Percentiles rank a stretch among this genome's conserved stretches.
Evolutionary conservation across 2,113 vertebrate species (phyloP).

Genomic region (Percina caprodes): DNA sequence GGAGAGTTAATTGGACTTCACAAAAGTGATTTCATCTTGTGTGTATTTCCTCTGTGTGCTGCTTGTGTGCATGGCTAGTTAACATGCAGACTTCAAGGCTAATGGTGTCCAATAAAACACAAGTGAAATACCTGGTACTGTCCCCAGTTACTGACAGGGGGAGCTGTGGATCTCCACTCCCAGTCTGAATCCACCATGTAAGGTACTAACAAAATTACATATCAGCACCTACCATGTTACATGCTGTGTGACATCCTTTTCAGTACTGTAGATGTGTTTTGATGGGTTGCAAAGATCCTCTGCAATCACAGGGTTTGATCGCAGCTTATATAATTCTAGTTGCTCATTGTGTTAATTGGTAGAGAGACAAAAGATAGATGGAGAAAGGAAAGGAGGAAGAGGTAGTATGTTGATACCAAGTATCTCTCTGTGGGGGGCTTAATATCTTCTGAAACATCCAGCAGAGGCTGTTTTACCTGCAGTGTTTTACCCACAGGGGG

Average conservation of each 20-base stretch:
- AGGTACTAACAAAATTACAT: constrained; percentile 13
- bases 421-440: constrained; percentile 13
- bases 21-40: constrained; percentile 14
- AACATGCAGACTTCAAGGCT: constrained; percentile 17
- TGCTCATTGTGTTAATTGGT: constrained; percentile 36
- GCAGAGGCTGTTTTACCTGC: constrained; percentile 37
- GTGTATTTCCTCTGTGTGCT: not conserved
- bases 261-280: constrained; percentile 9
- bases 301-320: constrained; percentile 34
- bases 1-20: constrained; percentile 14
- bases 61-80: constrained; percentile 4
- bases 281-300: constrained; percentile 1
- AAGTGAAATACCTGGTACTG: constrained; percentile 13
- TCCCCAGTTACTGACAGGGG: constrained; percentile 52
- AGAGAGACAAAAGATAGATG: not conserved
- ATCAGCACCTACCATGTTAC: not conserved
- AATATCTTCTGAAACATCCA: constrained; percentile 43
- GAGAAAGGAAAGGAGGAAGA: not conserved
- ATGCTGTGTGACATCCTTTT: constrained; percentile 19
- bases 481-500: constrained; percentile 2
- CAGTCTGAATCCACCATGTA: not conserved
- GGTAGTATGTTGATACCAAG: constrained; percentile 15
- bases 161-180: constrained; percentile 70
- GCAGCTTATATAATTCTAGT: constrained; percentile 4
- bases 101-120: constrained; percentile 27